phyloP scores from a whole-genome alignment of 2,888 invertebrate species.

The Leucoptera coffeella region DNA sequence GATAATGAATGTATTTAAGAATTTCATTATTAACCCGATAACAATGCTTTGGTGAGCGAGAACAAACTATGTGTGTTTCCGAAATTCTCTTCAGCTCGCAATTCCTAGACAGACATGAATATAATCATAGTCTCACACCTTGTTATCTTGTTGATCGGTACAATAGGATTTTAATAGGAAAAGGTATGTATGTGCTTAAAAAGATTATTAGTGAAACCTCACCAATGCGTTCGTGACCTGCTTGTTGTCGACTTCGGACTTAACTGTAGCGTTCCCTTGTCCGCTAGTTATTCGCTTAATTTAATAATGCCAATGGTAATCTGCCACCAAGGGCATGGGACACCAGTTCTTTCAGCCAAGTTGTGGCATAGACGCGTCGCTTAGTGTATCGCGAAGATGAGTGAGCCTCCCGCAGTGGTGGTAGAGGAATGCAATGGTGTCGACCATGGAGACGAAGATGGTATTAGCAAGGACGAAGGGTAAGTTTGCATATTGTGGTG shows the following conservation, averaged over 20 bases:
- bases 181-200: too few species aligned
- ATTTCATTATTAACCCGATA: too few species aligned
- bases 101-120: too few species aligned
- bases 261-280: constrained; percentile 25
- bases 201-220: constrained; percentile 44
- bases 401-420: constrained; percentile 27
- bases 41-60: too few species aligned
- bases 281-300: constrained; percentile 43
- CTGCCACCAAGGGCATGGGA: constrained; percentile 42
- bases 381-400: constrained; percentile 23
- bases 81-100: too few species aligned
- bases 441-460: constrained; percentile 14
- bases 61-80: too few species aligned
- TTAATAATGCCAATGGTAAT: constrained; percentile 42
- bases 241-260: constrained; percentile 39
- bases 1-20: too few species aligned
- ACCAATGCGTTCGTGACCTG: constrained; percentile 46
- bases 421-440: constrained; percentile 39
- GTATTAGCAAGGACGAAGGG: too few species aligned
- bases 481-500: too few species aligned
- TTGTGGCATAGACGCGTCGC: constrained; percentile 17
- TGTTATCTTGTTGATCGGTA: too few species aligned
- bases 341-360: constrained; percentile 29
- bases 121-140: too few species aligned
- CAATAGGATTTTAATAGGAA: too few species aligned